Evolutionary conservation across 2,113 vertebrate species (phyloP), one percentile per base, ranked within the genome.

Genomic region (Corvus cornix): DNA sequence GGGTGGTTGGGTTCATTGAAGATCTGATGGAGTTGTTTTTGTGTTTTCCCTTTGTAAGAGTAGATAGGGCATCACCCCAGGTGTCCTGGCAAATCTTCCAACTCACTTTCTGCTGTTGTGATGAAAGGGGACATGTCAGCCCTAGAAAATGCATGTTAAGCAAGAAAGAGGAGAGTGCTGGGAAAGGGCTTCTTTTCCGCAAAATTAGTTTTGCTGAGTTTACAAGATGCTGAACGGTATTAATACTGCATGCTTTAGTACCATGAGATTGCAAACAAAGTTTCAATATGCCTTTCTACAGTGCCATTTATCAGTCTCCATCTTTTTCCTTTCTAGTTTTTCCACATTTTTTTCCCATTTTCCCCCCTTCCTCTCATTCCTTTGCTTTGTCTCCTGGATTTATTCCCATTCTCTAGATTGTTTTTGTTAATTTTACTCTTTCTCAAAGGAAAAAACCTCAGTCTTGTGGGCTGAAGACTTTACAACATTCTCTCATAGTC

Each of bases 401-500:
- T 63, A 58, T 80, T 97, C 84, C 93, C 81, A 72, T 84, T 93
- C 44, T 95, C 37, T 73, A 81, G 84, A 78, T 58, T 89, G 81
- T 72, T 84, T 84, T 95, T 96, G 88, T 90, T 96, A 91, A 92
- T 96, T 96, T 96, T 89, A 85, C 49, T 87, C 66, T 94, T 84
- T 79, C 72, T 80, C 77, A 85, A 81, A 95, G 39, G 59, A 67
- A 62, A 90, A 95, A 87, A 23, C 0, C 8, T 51, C 39, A 81
- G 49, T 35, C 63, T 84, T 92, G 67, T 51, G 77, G 74, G 80
- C 81, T 97, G 87, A 89, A 94, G 84, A 51, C 86, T 96, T 96
- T 80, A 89, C 77, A 94, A 81, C 67, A 92, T 92, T 91, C 63
- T 90, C 79, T 90, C 83, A 53, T 59, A 89, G 74, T 56, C 80